Evolutionary conservation across 2,888 invertebrate species (phyloP), one percentile per base, ranked within the genome.

Genomic region (Chorisops tibialis): DNA sequence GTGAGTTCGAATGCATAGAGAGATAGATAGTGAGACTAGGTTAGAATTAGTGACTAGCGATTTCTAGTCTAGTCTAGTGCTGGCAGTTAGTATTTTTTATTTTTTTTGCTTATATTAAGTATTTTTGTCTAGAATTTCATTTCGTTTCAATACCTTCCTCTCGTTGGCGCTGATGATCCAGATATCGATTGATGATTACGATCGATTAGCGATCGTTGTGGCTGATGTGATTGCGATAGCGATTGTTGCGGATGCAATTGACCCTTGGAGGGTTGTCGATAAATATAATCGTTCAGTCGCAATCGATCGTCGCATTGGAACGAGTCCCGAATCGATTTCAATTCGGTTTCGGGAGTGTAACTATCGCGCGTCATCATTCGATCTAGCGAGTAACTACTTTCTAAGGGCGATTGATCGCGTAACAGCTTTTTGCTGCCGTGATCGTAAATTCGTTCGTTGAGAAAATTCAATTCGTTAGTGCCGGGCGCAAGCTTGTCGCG

Each of bases 401-500:
- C 77, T 49, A 69, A 73, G 3, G 75, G 70, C 11, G 74, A 70
- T 22, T 67, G 66, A 54, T 61, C 54, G 38, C 67, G 65, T 18
- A 2, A 30, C 19, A 67, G 61, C 48, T 11, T 11, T 18, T 67
- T 68, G 24, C 70, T 70, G 4, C 72, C 72, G 35, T 74, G 74
- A 60, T 77, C 75, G 60, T 75, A 76, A 61, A 75, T 74, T 6
- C 73, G 69, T 19, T 72, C 73, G 65, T 73, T 76, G 65, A 76
- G 72, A 59, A 77, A 77, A 64, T 77, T 77, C 5, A 76, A 65
- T 64, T 77, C 77, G n/a, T 73, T 73, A 52, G 75, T 75, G 0
- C 74, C 75, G 0, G 74, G 71, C 35, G 75, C 75, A 35, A 76
- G 76, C 11, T 73, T 75, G 56, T 76, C 77, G 4, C 77, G 72